A percentile compares a stretch with the other conserved stretches of the same genome.
Evolutionary conservation across 2,113 vertebrate genomes (phyloP).

Genomic region (Spheniscus mendiculus): DNA sequence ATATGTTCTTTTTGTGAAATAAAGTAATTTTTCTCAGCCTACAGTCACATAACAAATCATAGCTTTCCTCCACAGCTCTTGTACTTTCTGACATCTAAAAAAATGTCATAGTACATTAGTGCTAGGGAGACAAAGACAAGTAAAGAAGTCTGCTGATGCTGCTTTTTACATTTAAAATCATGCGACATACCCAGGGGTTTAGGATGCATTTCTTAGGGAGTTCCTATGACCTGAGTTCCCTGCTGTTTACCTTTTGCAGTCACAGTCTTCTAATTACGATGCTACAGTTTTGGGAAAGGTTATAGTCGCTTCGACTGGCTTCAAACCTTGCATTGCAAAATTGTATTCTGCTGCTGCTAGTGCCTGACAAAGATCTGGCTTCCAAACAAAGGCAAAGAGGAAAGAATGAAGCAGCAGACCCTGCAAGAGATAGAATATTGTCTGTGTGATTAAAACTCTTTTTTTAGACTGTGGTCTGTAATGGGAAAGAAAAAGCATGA

Average conservation of each 20-base stretch:
- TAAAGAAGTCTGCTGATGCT: slow-evolving; percentile 27
- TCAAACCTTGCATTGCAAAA: not conserved
- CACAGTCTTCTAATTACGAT: not conserved
- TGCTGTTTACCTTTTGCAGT: not conserved
- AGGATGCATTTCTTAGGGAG: not conserved
- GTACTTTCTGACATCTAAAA: slow-evolving; percentile 12
- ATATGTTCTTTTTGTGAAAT: not conserved
- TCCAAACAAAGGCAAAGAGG: slow-evolving; percentile 49
- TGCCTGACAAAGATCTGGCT: slow-evolving; percentile 14
- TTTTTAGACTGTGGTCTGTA: slow-evolving; percentile 9
- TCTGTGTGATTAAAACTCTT: slow-evolving; percentile 36
- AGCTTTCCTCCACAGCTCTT: not conserved
- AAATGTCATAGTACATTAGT: slow-evolving; percentile 11
- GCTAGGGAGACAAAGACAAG: slow-evolving; percentile 30
- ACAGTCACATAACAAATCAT: not conserved
- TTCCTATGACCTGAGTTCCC: not conserved
- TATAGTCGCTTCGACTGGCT: not conserved
- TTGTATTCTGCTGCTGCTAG: not conserved
- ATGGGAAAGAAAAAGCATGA: slow-evolving; percentile 1
- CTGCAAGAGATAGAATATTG: slow-evolving; percentile 31
- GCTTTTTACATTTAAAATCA: slow-evolving; percentile 30
- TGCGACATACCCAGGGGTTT: not conserved
- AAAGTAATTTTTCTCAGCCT: not conserved
- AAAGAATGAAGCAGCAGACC: slow-evolving; percentile 23
- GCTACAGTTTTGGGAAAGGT: not conserved